These are phyloP conservation scores for Leptoteleia sp. DNA, from an alignment of 1,140 invertebrate genomes.

Conservation along the genomic window DNA sequence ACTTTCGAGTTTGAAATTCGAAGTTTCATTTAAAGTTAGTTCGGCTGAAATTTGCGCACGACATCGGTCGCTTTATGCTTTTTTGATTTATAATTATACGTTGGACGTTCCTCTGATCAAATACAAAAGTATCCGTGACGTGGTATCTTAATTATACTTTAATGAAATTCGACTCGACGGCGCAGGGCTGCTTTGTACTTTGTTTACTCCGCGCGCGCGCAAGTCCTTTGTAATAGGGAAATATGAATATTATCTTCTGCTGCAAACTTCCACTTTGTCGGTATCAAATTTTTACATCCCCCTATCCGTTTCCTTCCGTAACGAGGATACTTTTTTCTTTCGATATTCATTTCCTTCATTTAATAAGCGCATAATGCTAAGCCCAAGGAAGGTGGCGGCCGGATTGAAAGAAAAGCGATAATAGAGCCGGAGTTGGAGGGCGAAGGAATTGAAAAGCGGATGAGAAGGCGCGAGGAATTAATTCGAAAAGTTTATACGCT, in stretches of 20 bases:
- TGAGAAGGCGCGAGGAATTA: conserved; percentile 1
- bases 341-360: background rate
- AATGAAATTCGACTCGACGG: conserved; percentile 53
- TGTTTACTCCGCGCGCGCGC: conserved; percentile 25
- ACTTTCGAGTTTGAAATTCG: conserved; percentile 53
- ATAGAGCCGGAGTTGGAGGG: no score
- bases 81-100: conserved; percentile 63
- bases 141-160: conserved; percentile 60
- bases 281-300: conserved; percentile 48
- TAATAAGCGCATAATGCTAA: background rate
- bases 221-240: conserved; percentile 54
- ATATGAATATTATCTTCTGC: conserved; percentile 59
- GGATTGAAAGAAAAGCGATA: background rate
- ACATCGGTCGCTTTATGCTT: conserved; percentile 46
- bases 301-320: conserved; percentile 8
- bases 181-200: conserved; percentile 47
- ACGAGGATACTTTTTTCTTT: conserved; percentile 4
- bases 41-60: conserved; percentile 35
- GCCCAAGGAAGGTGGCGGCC: no score
- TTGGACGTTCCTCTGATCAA: conserved; percentile 38
- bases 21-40: conserved; percentile 45
- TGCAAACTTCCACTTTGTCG: conserved; percentile 24
- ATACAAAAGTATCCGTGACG: conserved; percentile 53
- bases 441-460: background rate
- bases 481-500: conserved; percentile 19